Percentiles rank a stretch among this genome's conserved stretches.
Conservation (phyloP, 2,888 invertebrate genomes). For the Lasioglossum vierecki region DNA sequence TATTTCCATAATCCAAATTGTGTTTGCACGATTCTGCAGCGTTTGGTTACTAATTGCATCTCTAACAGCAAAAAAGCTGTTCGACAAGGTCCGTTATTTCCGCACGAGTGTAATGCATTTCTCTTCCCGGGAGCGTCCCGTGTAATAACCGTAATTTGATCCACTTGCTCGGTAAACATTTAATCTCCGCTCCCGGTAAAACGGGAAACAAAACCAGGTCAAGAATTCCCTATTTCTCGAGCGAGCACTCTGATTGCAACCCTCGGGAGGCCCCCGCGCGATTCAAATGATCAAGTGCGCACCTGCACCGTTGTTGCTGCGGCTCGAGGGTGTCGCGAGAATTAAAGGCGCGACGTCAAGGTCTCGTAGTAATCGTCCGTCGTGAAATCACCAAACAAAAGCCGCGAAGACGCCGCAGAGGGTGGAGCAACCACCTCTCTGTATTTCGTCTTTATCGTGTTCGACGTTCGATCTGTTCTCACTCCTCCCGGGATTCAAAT, state of each 20-base stretch:
- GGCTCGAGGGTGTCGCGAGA: conserved; percentile 3
- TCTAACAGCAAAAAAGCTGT: neutral
- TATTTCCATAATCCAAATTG: neutral
- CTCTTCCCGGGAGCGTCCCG: neutral
- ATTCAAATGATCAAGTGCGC: conserved; percentile 24
- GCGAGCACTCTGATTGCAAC: conserved; percentile 28
- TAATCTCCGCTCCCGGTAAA: neutral
- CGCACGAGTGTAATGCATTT: neutral
- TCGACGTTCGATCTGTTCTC: conserved; percentile 11
- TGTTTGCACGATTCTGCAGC: neutral
- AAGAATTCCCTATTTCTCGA: conserved; percentile 13
- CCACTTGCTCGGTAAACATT: conserved; percentile 7
- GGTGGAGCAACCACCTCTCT: neutral
- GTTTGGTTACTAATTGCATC: neutral
- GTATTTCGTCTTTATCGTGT: conserved; percentile 9
- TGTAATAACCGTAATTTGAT: conserved; percentile 1
- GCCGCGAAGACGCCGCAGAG: neutral
- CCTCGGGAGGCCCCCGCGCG: neutral
- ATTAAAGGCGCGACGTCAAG: conserved; percentile 27
- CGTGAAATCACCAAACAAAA: neutral
- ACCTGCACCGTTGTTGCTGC: conserved; percentile 39
- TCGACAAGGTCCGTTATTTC: neutral
- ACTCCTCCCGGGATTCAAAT: conserved; percentile 27
- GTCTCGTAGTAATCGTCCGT: conserved; percentile 1
- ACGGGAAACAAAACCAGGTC: conserved; percentile 18